These are phyloP conservation scores for Samia ricini DNA, from an alignment of 1,140 invertebrate species.

Conservation along the genomic window DNA sequence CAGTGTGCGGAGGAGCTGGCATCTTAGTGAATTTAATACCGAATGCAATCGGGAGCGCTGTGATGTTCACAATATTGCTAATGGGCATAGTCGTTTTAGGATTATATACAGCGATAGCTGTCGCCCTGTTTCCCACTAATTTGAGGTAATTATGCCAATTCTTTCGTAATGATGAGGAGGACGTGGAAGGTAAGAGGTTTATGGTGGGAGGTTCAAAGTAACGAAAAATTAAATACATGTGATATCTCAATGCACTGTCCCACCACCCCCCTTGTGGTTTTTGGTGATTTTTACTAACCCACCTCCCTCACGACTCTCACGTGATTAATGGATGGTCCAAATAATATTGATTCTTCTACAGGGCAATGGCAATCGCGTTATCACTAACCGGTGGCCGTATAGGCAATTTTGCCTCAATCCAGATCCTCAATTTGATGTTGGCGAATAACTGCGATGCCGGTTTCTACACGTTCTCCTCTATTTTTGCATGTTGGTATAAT, in stretches of 20 bases:
- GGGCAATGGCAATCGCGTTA: constrained; percentile 46
- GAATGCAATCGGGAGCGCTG: constrained; percentile 37
- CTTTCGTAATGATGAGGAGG: too few relatives aligned
- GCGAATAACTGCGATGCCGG: constrained; percentile 41
- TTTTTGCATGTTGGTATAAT: constrained; percentile 49
- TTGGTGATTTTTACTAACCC: too few relatives aligned
- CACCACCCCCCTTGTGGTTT: too few relatives aligned
- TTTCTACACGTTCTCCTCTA: constrained; percentile 43
- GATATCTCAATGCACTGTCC: too few relatives aligned
- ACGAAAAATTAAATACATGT: too few relatives aligned
- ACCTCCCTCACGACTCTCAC: too few relatives aligned
- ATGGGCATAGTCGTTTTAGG: constrained; percentile 38
- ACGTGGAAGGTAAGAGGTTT: too few relatives aligned
- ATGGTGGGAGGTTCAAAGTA: too few relatives aligned
- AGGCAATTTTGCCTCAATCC: constrained; percentile 37
- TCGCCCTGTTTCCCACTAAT: constrained; percentile 49
- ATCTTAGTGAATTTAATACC: constrained; percentile 48
- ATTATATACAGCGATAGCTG: constrained; percentile 44
- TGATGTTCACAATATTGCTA: constrained; percentile 36
- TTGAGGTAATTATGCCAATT: constrained; percentile 48
- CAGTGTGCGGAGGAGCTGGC: constrained; percentile 32
- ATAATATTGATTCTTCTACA: too few relatives aligned
- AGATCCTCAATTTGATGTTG: constrained; percentile 48
- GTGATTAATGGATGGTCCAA: too few relatives aligned
- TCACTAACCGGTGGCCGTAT: constrained; percentile 41